phyloP scores from a whole-genome alignment of 2,797 vertebrate species.

The Neoniphon sammara region DNA sequence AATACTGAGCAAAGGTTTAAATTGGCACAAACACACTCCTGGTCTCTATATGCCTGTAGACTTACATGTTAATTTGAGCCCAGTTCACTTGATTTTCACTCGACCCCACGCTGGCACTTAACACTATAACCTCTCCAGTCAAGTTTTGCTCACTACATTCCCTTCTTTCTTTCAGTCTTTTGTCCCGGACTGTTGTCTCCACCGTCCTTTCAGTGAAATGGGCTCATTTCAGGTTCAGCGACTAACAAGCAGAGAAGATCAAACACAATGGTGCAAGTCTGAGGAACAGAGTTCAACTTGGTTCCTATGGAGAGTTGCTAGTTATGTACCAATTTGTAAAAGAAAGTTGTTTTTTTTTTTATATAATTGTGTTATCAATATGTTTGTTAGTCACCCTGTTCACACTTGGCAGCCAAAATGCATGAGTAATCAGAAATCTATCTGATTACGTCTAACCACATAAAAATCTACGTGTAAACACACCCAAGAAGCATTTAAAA shows the following conservation, averaged over 20 bases:
- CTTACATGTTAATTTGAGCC: background rate
- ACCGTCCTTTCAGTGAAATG: conserved; percentile 53
- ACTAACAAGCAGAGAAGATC: conserved; percentile 47
- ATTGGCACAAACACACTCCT: background rate
- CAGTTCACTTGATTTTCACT: background rate
- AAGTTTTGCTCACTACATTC: conserved; percentile 48
- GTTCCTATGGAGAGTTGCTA: conserved; percentile 47
- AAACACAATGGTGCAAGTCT: conserved; percentile 54
- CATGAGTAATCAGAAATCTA: too few species aligned
- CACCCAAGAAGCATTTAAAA: too few species aligned
- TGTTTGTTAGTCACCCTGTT: background rate
- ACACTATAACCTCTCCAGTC: conserved; percentile 57
- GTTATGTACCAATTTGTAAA: conserved; percentile 43
- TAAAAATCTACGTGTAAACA: too few species aligned
- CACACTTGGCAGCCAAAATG: too few species aligned
- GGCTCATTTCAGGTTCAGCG: conserved; percentile 77
- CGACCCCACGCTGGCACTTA: conserved; percentile 35
- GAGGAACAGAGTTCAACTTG: conserved; percentile 32
- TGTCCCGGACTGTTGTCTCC: conserved; percentile 61
- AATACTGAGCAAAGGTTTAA: background rate
- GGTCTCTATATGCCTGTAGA: background rate
- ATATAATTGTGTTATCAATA: background rate
- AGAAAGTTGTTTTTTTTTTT: conserved; percentile 2
- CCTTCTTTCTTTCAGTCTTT: conserved; percentile 63
- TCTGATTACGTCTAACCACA: too few species aligned